Conservation (phyloP, 2,113 vertebrate species). For the Marcusenius ussheri region DNA sequence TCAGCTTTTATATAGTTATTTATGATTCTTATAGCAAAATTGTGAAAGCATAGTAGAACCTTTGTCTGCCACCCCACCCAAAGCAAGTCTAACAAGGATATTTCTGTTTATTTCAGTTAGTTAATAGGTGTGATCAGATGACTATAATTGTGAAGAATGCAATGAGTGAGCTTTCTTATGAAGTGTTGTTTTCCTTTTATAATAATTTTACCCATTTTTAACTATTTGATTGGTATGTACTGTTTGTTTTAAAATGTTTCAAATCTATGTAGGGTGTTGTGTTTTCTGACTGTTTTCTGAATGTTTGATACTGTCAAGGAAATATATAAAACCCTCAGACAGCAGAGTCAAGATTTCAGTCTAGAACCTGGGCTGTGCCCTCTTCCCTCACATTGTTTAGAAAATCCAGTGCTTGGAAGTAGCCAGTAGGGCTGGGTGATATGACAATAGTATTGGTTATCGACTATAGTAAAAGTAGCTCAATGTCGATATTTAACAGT, state of each 20-base stretch:
- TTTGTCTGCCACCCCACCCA: not conserved
- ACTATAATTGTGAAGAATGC: not conserved
- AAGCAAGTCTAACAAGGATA: not conserved
- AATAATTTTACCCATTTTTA: not conserved
- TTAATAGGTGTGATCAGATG: not conserved
- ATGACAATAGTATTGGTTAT: not conserved
- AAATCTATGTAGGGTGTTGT: not conserved
- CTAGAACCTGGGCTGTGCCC: not conserved
- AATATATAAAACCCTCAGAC: not conserved
- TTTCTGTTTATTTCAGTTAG: not conserved
- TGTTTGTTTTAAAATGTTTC: not conserved
- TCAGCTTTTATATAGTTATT: not conserved
- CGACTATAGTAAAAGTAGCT: not conserved
- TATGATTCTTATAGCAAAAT: not conserved
- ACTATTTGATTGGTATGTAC: not conserved
- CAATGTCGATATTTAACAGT: not conserved
- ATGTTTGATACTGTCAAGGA: not conserved
- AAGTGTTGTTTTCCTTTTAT: not conserved
- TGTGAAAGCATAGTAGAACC: not conserved
- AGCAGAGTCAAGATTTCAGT: not conserved
- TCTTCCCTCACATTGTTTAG: not conserved
- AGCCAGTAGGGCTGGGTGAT: not conserved
- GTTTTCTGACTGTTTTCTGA: not conserved
- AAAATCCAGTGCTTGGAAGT: not conserved
- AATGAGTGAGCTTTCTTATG: not conserved